Evolutionary conservation across 2,113 vertebrate genomes (phyloP), one percentile per base, ranked within the genome.

Genomic region (Sterna hirundo): DNA sequence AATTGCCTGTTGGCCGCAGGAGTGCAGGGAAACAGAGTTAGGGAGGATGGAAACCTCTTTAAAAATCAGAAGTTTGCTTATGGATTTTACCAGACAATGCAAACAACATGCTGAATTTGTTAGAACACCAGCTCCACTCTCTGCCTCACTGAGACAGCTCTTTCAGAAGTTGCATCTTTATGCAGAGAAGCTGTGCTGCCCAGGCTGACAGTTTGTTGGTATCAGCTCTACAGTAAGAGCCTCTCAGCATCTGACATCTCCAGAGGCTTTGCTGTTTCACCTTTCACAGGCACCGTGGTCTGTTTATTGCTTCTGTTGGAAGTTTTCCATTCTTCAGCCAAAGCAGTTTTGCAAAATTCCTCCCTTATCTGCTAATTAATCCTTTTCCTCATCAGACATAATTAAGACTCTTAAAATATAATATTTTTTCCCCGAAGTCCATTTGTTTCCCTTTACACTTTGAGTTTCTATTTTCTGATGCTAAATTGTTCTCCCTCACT

Each of bases 311-410:
- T 83, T 93, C 85, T 82, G 26, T 5, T 52, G 47, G 47, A 79
- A 83, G 58, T 55, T 76, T 91, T 78, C 40, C 38, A 7, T 84
- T 58, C 77, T 69, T 87, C 57, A 86, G 54, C 38, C 75, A 66
- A 92, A 77, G 49, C 42, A 36, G 55, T 70, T 95, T 71, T 93
- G 25, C n/a, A 72, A 70, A 93, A 86, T 74, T 89, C 79, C 46
- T 81, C 36, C 29, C 82, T 95, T 95, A 90, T 70, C 93, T 94
- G 46, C 68, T 94, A 85, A 84, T 95, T 96, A 97, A 94, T 72
- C 61, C 70, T 91, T 97, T 92, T 94, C 54, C 71, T 91, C 86
- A 94, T 77, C 76, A 95, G 74, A 36, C 69, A 81, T 77, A 77
- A 77, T 32, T 69, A 74, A 82, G 51, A 55, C 13, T 82, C 64